Percentiles rank a stretch among this genome's conserved stretches.
These are phyloP conservation scores for Alosa sapidissima DNA, from an alignment of 2,797 vertebrate genomes.

Conservation along the genomic window DNA sequence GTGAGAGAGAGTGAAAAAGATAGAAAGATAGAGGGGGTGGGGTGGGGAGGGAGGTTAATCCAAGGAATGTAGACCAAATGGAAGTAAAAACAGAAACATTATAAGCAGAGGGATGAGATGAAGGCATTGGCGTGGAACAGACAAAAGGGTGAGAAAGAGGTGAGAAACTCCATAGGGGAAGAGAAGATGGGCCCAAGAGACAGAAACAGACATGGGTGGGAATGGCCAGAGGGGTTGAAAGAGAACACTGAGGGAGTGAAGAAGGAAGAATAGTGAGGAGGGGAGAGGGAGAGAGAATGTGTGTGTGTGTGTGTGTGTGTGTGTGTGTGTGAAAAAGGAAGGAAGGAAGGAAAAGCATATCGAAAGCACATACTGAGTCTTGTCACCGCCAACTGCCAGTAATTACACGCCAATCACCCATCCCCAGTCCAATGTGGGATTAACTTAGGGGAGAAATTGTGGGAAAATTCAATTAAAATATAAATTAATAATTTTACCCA, in stretches of 20 bases:
- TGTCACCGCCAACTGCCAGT: slow-evolving; percentile 61
- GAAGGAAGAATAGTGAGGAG: not conserved
- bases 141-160: not conserved
- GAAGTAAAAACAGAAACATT: slow-evolving; percentile 21
- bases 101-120: not conserved
- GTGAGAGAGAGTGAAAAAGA: not conserved
- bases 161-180: not conserved
- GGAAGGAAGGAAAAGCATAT: not conserved
- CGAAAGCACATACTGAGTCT: slow-evolving; percentile 53
- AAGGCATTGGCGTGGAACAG: not conserved
- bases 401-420: slow-evolving; percentile 77
- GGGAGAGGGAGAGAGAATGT: not conserved
- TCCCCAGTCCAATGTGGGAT: slow-evolving; percentile 66
- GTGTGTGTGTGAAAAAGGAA: slow-evolving; percentile 40
- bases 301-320: slow-evolving; percentile 31
- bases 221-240: slow-evolving; percentile 15
- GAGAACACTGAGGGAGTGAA: slow-evolving; percentile 34
- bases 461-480: slow-evolving; percentile 75
- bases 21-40: not conserved
- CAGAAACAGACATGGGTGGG: slow-evolving; percentile 34
- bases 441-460: slow-evolving; percentile 70
- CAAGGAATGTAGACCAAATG: not conserved
- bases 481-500: slow-evolving; percentile 64
- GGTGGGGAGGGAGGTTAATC: slow-evolving; percentile 14
- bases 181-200: not conserved